Base-by-base conservation (phyloP, 2,888 invertebrate genomes). In the Hydraecia micacea region DNA sequence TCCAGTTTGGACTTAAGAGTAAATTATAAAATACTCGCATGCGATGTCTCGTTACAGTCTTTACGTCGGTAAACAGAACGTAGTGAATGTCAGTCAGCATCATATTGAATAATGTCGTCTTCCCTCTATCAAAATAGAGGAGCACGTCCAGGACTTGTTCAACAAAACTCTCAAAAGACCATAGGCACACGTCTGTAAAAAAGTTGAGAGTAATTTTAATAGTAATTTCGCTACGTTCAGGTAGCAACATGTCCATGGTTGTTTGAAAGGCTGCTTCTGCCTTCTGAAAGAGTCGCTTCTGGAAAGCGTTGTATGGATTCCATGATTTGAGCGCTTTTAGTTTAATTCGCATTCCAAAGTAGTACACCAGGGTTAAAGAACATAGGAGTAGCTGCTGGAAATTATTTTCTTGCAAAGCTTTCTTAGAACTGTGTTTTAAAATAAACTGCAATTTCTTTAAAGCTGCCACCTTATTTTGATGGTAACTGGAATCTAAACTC, bases 1-100 rank as follows among this genome's bases (percentile, higher is more conserved):
- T 89, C 97, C 97, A 97, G 67, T 94, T 91, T 3, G 96, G 92
- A 73, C 94, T 92, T 52, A 96, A 94, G 13, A 97, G 90, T 7
- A 97, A 88, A 78, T 96, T 96, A 79, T 97, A 97, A 0, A 97
- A 89, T 0, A 97, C 95, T 83, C 96, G 92, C 79, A 97, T 93
- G 3, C 97, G 93, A 82, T 95, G 94, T 67, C 96, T 94, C 0
- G 96, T 46, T 21, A 65, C 95, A 9, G 95, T 93, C 18, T 92
- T 91, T 0, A 94, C 85, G 58, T 95, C 92, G 11, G 89, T 90
- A 70, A 93, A 93, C 4, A 95, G 80, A 6, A 92, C 90, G 72
- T 84, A 92, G 80, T 95, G 93, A 62, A 95, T 93, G 68, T 95
- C 95, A 0, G 94, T 93, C 2, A 95, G 91, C 91, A 95, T 91